Evolutionary conservation across 1,140 invertebrate species (phyloP).

Genomic region (Ceratosolen fusciceps): DNA sequence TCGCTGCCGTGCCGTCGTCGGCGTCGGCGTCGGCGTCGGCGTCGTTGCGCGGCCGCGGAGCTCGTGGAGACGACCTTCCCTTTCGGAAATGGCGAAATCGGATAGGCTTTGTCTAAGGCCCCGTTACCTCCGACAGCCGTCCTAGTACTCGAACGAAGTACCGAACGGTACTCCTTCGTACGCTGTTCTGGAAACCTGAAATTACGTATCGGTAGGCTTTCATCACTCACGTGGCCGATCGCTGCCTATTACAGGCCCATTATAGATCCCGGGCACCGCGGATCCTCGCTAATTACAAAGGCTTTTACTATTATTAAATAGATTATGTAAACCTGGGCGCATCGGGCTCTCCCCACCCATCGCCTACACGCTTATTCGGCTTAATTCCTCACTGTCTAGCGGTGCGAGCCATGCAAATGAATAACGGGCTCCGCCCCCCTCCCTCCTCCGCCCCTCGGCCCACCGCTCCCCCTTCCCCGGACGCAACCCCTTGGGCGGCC

Average conservation of each 20-base stretch:
- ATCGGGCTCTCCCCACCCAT: not conserved
- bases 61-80: no score
- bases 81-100: no score
- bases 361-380: constrained; percentile 30
- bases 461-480: no score
- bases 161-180: no score
- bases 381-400: constrained; percentile 5
- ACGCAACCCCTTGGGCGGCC: no score
- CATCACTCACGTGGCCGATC: constrained; percentile 7
- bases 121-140: no score
- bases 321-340: constrained; percentile 27
- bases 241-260: constrained; percentile 37
- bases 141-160: no score
- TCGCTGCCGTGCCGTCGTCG: no score
- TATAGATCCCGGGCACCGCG: not conserved
- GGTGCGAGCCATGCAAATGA: not conserved
- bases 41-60: no score
- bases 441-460: no score
- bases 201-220: constrained; percentile 8
- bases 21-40: no score
- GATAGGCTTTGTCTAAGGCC: no score
- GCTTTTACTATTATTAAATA: constrained; percentile 41
- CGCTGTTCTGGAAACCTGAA: constrained; percentile 1
- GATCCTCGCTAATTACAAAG: constrained; percentile 14
- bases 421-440: constrained; percentile 5